phyloP scores from a whole-genome alignment of 2,797 vertebrate species.

The Cirrhinus molitorella region DNA sequence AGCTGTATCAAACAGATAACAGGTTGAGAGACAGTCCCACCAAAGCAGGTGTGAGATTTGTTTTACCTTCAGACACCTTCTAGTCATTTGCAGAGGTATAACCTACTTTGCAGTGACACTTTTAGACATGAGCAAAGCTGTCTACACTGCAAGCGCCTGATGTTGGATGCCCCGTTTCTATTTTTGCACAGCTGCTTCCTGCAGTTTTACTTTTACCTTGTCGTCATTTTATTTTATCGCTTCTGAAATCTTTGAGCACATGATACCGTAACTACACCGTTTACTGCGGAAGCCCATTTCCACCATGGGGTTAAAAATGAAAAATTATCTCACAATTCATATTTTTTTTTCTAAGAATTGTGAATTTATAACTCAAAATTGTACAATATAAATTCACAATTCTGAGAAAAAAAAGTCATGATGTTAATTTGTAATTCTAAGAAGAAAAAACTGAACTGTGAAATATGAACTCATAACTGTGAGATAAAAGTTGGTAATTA shows the following conservation, averaged over 20 bases:
- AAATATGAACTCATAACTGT: neutral
- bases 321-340: neutral
- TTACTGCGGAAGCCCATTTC: neutral
- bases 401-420: too few relatives aligned
- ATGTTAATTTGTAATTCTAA: too few relatives aligned
- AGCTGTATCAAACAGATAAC: constrained; percentile 17
- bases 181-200: neutral
- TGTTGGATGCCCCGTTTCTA: neutral
- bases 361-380: too few relatives aligned
- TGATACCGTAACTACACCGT: neutral
- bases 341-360: too few relatives aligned
- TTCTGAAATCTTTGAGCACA: neutral
- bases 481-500: too few relatives aligned
- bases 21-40: neutral
- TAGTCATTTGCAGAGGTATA: neutral
- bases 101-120: constrained; percentile 25
- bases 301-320: neutral
- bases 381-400: too few relatives aligned
- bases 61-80: constrained; percentile 12
- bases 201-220: neutral
- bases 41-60: constrained; percentile 25
- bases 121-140: constrained; percentile 6
- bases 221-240: neutral
- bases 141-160: neutral
- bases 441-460: neutral